phyloP scores from a whole-genome alignment of 92 coral and sea anemone genomes.

The Zoanthus sansibaricus region DNA sequence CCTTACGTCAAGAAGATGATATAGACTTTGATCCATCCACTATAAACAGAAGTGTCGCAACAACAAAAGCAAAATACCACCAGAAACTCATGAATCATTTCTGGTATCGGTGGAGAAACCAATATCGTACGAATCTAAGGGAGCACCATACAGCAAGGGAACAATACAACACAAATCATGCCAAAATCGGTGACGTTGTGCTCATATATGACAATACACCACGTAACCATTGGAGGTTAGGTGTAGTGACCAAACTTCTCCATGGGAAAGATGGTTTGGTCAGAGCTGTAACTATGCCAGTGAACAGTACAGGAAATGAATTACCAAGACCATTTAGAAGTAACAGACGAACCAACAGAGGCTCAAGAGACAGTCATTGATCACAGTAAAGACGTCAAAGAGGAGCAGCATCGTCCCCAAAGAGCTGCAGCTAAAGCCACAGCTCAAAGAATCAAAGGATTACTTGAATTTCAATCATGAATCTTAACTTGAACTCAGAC shows the following conservation, averaged over 20 bases:
- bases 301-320: too few relatives aligned
- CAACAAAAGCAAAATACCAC: not conserved
- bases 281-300: conserved; percentile 15
- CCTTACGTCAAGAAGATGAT: not conserved
- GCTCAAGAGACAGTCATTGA: not conserved
- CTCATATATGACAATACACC: conserved; percentile 39
- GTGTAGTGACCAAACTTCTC: conserved; percentile 25
- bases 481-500: conserved; percentile 1
- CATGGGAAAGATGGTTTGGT: conserved; percentile 38
- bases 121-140: not conserved
- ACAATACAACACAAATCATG: conserved; percentile 13
- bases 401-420: conserved; percentile 12
- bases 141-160: conserved; percentile 9
- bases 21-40: not conserved
- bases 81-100: not conserved
- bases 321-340: too few relatives aligned
- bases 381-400: not conserved
- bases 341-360: not conserved
- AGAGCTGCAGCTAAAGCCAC: conserved; percentile 28
- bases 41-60: not conserved
- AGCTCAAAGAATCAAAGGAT: not conserved
- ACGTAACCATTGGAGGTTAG: conserved; percentile 39
- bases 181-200: not conserved
- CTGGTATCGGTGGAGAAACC: not conserved
- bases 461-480: not conserved